Percentiles rank a stretch among this genome's conserved stretches.
phyloP scores from a whole-genome alignment of 1,140 invertebrate genomes.

The Archegozetes longisetosus region DNA sequence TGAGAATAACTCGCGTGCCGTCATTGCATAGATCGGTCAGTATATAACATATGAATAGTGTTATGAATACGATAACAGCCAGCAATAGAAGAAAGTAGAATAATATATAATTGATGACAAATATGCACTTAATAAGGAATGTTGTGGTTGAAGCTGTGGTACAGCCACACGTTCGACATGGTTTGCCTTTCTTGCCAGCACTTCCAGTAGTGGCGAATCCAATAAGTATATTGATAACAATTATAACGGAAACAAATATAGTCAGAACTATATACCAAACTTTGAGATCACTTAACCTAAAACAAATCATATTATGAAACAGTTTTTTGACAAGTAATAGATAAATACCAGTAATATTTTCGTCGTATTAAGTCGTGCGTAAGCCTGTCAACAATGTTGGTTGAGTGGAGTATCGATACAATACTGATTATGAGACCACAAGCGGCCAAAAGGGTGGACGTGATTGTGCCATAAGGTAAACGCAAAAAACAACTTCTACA shows the following conservation, averaged over 20 bases:
- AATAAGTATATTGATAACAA: conserved; percentile 14
- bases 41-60: conserved; percentile 13
- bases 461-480: conserved; percentile 12
- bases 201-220: conserved; percentile 13
- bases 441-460: conserved; percentile 2
- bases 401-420: conserved; percentile 4
- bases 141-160: conserved; percentile 3
- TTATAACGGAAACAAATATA: not conserved
- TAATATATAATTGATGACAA: conserved; percentile 15
- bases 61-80: conserved; percentile 7
- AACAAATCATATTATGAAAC: not conserved
- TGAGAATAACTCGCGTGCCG: not conserved
- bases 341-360: conserved; percentile 5
- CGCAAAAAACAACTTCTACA: conserved; percentile 7
- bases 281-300: conserved; percentile 15
- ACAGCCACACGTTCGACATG: not conserved
- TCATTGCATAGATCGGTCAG: conserved; percentile 13
- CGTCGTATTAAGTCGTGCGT: conserved; percentile 1
- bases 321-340: not conserved
- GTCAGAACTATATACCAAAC: conserved; percentile 8
- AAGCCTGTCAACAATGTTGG: conserved; percentile 3
- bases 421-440: conserved; percentile 11
- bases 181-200: not conserved
- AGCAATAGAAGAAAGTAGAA: conserved; percentile 7
- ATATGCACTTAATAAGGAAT: conserved; percentile 6